These are phyloP conservation scores for Catostomus latipinnis DNA, from an alignment of 2,797 vertebrate genomes.

Conservation along the genomic window DNA sequence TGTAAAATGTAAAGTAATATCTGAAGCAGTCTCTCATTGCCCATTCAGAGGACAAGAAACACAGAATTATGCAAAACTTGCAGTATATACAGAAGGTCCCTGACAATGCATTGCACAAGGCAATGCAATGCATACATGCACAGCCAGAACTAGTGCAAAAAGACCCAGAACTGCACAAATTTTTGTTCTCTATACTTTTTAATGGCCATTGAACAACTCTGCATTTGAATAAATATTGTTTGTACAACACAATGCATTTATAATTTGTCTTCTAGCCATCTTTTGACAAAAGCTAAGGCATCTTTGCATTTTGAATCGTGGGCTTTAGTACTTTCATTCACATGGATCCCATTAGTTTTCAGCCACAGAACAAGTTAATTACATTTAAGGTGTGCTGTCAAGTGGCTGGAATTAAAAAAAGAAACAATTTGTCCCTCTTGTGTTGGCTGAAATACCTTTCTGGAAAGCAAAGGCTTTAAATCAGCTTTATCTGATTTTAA, in stretches of 20 bases:
- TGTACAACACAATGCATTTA: constrained; percentile 13
- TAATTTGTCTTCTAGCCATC: constrained; percentile 20
- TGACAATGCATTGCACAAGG: background rate
- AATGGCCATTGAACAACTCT: constrained; percentile 26
- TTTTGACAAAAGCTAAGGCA: constrained; percentile 30
- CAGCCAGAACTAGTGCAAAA: background rate
- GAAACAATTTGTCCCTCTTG: background rate
- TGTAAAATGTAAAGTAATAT: constrained; percentile 30
- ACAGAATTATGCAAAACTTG: constrained; percentile 31
- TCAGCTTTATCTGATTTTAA: background rate
- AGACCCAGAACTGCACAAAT: constrained; percentile 5
- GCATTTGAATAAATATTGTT: constrained; percentile 32
- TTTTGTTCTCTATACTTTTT: constrained; percentile 13
- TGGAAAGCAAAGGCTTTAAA: background rate
- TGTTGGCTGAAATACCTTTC: background rate
- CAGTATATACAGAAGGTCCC: constrained; percentile 12
- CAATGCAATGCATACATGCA: background rate
- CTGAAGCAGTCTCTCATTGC: constrained; percentile 19
- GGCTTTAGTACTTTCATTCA: constrained; percentile 11
- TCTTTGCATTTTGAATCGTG: constrained; percentile 23
- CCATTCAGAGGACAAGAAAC: constrained; percentile 28
- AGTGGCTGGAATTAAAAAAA: constrained; percentile 23
- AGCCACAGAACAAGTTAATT: constrained; percentile 30
- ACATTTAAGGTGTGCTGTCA: constrained; percentile 23
- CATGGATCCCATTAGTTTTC: constrained; percentile 26